A percentile compares a stretch with the other conserved stretches of the same genome.
These are phyloP conservation scores for Theristicus caerulescens DNA, from an alignment of 2,113 vertebrate species.

Conservation along the genomic window DNA sequence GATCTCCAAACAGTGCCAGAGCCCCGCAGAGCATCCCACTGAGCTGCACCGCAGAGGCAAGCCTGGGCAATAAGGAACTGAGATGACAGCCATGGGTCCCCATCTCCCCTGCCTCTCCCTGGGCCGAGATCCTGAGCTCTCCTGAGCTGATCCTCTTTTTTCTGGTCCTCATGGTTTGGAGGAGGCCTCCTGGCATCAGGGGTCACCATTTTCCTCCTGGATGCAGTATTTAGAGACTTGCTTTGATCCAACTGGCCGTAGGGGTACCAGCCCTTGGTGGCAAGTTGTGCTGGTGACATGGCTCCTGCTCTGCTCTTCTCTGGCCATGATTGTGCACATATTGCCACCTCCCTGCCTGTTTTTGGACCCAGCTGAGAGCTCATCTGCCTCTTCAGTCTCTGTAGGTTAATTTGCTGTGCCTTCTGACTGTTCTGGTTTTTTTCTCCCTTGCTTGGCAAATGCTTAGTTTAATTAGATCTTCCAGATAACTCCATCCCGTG, in stretches of 20 bases:
- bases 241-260: background rate
- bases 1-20: background rate
- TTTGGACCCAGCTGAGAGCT: background rate
- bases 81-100: background rate
- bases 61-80: background rate
- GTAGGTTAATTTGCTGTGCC: background rate
- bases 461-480: background rate
- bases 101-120: background rate
- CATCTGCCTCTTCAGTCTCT: background rate
- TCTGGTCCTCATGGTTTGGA: background rate
- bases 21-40: background rate
- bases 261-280: background rate
- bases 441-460: background rate
- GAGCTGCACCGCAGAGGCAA: background rate
- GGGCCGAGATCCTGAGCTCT: background rate
- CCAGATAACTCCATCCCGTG: background rate
- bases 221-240: background rate
- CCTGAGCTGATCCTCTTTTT: background rate
- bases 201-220: background rate
- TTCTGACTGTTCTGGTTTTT: background rate
- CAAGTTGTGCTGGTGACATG: accelerated
- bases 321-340: background rate
- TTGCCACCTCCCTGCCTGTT: background rate
- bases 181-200: background rate
- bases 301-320: background rate